Evolutionary conservation across 2,888 invertebrate genomes (phyloP), one percentile per base, ranked within the genome.

Genomic region (Neocrepidodera transversa): DNA sequence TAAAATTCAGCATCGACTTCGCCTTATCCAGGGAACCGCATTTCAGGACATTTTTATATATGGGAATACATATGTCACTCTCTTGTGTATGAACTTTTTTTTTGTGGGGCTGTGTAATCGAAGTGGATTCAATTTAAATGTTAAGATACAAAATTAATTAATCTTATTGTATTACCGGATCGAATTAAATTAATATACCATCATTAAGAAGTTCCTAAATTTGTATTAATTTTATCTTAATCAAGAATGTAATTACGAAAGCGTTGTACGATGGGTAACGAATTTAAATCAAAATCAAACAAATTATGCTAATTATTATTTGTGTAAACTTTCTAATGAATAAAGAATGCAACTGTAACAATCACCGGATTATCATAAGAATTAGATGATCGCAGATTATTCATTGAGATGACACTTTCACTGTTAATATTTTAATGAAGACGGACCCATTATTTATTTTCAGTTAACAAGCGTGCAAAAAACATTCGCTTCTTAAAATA

Each of bases 311-410:
- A 47, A 58, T 58, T 26, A n/a, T n/a, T n/a, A 11, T 54, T 36
- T 38, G 20, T 20, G 26, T 43, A 45, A 35, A 38, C 58, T 58
- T 58, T 58, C 58, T 58, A 52, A 30, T 49, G 14, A 28, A 20
- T 18, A 49, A 49, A 35, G 20, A 49, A 20, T 14, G 10, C 8
- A 23, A 49, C 13, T 36, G n/a, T 36, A 49, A 49, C 49, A 49
- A 48, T 48, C 8, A 13, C n/a, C 6, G 17, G 11, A 49, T 49
- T 49, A 49, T 49, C 49, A 49, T 49, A 49, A 36, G 16, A 49
- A 20, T 32, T 47, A 28, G 18, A 2, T 11, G 8, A 47, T 17
- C 11, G 11, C 35, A 36, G 20, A 35, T 11, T 13, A 11, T 5
- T 18, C n/a, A n/a, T n/a, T 32, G n/a, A 18, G 20, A 23, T n/a